Evolutionary conservation across 1,140 invertebrate genomes (phyloP).

Genomic region (Papilio xuthus): DNA sequence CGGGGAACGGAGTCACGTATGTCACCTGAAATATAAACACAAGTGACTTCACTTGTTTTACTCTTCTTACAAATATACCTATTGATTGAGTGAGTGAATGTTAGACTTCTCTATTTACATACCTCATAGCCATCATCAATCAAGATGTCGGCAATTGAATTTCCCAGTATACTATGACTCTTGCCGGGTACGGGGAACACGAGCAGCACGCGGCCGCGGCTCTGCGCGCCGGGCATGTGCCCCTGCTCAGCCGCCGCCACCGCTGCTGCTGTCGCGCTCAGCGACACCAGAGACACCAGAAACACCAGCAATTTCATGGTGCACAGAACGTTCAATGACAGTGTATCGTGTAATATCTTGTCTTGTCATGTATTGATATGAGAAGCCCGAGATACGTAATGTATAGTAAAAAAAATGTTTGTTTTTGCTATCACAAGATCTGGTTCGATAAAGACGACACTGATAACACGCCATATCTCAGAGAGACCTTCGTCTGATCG

Average conservation of each 20-base stretch:
- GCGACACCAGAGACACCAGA: background rate
- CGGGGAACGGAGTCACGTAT: constrained; percentile 49
- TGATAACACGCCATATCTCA: constrained; percentile 3
- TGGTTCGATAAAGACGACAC: background rate
- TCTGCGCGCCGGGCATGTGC: background rate
- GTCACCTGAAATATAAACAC: constrained; percentile 57
- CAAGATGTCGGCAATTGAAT: constrained; percentile 56
- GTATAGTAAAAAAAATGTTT: too few species aligned
- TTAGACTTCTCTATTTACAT: too few species aligned
- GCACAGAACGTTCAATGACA: background rate
- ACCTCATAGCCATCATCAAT: constrained; percentile 58
- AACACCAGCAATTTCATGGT: background rate
- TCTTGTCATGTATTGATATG: too few species aligned
- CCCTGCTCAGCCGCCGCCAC: background rate
- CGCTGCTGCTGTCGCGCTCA: too few species aligned
- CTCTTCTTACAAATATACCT: too few species aligned
- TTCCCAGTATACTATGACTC: constrained; percentile 60
- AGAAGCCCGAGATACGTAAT: too few species aligned
- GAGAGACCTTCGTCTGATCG: background rate
- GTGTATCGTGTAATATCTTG: too few species aligned
- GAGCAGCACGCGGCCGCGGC: background rate
- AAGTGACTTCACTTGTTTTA: too few species aligned
- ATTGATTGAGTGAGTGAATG: too few species aligned
- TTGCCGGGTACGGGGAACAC: constrained; percentile 52
- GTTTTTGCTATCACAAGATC: too few species aligned